Percentiles rank a stretch among this genome's conserved stretches.
These are phyloP conservation scores for Drosophila melanosoma DNA, from an alignment of 2,888 invertebrate species.

Conservation along the genomic window DNA sequence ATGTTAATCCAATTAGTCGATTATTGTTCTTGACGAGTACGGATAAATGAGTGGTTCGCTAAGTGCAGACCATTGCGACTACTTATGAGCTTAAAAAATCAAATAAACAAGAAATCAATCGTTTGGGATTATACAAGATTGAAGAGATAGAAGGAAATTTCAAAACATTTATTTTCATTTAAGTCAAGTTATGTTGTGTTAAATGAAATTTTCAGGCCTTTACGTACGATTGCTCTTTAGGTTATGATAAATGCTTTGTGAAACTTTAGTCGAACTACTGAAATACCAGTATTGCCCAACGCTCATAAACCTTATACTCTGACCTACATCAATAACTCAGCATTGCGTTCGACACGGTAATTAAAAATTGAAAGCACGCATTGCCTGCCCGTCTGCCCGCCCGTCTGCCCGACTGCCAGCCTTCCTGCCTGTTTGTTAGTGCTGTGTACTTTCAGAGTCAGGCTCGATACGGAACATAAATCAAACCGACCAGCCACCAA, in stretches of 20 bases:
- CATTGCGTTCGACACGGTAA: slow-evolving; percentile 58
- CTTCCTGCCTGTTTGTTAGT: background rate
- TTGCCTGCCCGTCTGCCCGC: slow-evolving; percentile 5
- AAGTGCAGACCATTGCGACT: background rate
- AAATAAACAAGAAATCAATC: background rate
- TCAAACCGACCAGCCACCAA: slow-evolving; percentile 55
- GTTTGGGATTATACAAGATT: background rate
- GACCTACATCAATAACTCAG: slow-evolving; percentile 75
- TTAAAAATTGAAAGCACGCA: slow-evolving; percentile 75
- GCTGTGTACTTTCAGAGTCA: slow-evolving; percentile 35
- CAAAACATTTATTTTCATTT: background rate
- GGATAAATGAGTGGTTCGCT: slow-evolving; percentile 16
- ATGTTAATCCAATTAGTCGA: slow-evolving; percentile 54
- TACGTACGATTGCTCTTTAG: slow-evolving; percentile 37
- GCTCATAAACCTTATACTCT: slow-evolving; percentile 20
- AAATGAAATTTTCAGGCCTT: slow-evolving; percentile 1
- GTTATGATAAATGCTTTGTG: slow-evolving; percentile 30
- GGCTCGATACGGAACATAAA: slow-evolving; percentile 56
- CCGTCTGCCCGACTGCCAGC: background rate
- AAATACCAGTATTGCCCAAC: background rate
- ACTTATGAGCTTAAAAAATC: slow-evolving; percentile 8
- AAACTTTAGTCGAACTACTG: slow-evolving; percentile 8
- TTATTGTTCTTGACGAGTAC: slow-evolving; percentile 24
- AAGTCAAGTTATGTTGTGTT: background rate
- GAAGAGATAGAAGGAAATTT: too few species aligned